These are phyloP conservation scores for Pelusios castaneus DNA, from an alignment of 2,113 vertebrate species.

Conservation along the genomic window DNA sequence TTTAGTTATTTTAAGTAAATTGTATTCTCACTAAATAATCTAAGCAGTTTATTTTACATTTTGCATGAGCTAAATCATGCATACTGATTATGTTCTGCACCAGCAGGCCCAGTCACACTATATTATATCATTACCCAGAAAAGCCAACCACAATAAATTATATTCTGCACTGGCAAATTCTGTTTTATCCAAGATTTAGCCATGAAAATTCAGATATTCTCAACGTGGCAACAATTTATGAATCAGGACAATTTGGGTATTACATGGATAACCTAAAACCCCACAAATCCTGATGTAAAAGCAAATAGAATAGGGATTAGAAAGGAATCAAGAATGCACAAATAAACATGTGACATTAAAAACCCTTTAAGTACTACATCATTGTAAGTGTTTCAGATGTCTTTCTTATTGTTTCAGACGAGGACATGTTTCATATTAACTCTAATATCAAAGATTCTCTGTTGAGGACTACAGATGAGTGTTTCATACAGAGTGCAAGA, in stretches of 20 bases:
- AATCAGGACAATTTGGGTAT: constrained; percentile 11
- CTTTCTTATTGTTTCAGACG: background rate
- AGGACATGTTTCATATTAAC: background rate
- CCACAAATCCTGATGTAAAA: background rate
- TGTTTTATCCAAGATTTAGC: constrained; percentile 37
- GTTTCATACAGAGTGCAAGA: background rate
- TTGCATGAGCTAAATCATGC: background rate
- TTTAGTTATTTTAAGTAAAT: constrained; percentile 38
- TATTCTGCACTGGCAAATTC: background rate
- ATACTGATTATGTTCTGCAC: constrained; percentile 15
- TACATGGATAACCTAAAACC: background rate
- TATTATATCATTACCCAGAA: constrained; percentile 27
- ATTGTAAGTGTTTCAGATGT: background rate
- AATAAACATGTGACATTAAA: background rate
- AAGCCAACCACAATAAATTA: constrained; percentile 37
- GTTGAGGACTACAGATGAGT: background rate
- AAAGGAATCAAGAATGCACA: background rate
- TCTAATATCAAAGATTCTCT: background rate
- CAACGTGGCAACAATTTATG: constrained; percentile 2
- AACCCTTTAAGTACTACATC: background rate
- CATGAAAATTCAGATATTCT: constrained; percentile 26
- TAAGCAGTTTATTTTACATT: constrained; percentile 51
- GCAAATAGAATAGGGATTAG: background rate
- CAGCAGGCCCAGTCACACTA: background rate
- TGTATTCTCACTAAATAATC: constrained; percentile 51